Evolutionary conservation across 1,140 invertebrate genomes (phyloP).

Genomic region (Ectropis grisescens): DNA sequence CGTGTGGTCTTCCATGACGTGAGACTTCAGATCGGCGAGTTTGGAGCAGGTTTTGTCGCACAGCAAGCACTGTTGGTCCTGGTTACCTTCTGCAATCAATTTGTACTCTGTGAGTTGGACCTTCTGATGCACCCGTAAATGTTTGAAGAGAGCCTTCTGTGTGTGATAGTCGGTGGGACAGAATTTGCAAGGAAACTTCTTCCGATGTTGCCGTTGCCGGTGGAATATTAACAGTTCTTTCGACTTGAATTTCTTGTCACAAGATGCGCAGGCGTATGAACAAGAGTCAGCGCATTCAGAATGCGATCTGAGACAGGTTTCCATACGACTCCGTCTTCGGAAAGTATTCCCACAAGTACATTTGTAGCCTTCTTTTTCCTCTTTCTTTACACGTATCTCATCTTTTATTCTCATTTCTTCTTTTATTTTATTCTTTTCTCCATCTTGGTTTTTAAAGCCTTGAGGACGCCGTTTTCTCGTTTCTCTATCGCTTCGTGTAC

Average conservation of each 20-base stretch:
- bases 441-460: conserved; percentile 27
- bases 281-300: conserved; percentile 23
- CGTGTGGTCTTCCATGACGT: conserved; percentile 52
- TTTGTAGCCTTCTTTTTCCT: conserved; percentile 33
- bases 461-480: conserved; percentile 28
- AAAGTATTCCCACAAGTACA: conserved; percentile 51
- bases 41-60: conserved; percentile 40
- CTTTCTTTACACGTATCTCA: conserved; percentile 9
- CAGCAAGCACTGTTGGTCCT: conserved; percentile 52
- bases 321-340: conserved; percentile 39
- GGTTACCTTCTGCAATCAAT: conserved; percentile 50
- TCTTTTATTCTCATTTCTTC: conserved; percentile 21
- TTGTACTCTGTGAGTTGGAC: conserved; percentile 59
- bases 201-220: conserved; percentile 37
- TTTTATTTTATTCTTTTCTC: conserved; percentile 16
- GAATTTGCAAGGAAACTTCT: conserved; percentile 56
- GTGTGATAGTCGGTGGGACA: conserved; percentile 55
- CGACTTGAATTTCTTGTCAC: conserved; percentile 39
- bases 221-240: conserved; percentile 41
- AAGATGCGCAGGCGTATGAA: conserved; percentile 34
- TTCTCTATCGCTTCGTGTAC: conserved; percentile 42
- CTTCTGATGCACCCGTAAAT: conserved; percentile 51
- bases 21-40: conserved; percentile 43
- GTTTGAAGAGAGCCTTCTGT: conserved; percentile 50
- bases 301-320: conserved; percentile 49